Percentiles rank a stretch among this genome's conserved stretches.
Conservation (phyloP, 2,797 vertebrate genomes). For the Loris lydekkerianus region DNA sequence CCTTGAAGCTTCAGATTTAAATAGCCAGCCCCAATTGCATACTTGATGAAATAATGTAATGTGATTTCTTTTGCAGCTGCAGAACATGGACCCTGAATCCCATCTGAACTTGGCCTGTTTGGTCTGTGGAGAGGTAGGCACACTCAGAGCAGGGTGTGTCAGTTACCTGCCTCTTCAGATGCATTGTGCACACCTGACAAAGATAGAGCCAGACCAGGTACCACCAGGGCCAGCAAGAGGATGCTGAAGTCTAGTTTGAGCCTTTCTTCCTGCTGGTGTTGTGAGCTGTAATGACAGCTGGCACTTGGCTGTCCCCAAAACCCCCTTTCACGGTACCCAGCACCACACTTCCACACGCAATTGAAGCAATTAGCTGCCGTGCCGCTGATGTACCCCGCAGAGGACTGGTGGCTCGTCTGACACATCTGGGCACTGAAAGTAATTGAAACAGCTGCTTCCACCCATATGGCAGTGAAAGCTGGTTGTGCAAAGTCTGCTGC, state of each 20-base stretch:
- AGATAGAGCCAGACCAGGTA: background rate
- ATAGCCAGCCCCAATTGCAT: background rate
- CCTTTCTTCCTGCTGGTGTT: slow-evolving; percentile 91
- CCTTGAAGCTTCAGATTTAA: slow-evolving; percentile 13
- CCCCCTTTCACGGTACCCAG: slow-evolving; percentile 94
- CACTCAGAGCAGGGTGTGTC: fast-evolving
- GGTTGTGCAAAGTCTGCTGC: slow-evolving; percentile 92
- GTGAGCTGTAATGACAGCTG: slow-evolving; percentile 95
- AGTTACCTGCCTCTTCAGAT: background rate
- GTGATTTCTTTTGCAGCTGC: slow-evolving; percentile 25
- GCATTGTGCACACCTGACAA: background rate
- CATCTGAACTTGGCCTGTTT: background rate
- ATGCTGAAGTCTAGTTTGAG: slow-evolving; percentile 84
- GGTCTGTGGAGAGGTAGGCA: background rate
- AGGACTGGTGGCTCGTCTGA: slow-evolving; percentile 98
- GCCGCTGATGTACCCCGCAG: slow-evolving; percentile 95
- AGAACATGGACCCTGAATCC: background rate
- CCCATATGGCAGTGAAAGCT: slow-evolving; percentile 99
- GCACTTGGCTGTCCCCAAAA: slow-evolving; percentile 95
- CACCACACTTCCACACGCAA: slow-evolving; percentile 94
- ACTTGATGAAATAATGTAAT: background rate
- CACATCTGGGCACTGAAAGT: slow-evolving; percentile 99
- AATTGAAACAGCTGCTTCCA: slow-evolving; percentile 99
- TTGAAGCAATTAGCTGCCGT: slow-evolving; percentile 99
- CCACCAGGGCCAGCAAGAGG: slow-evolving; percentile 27